Base-by-base conservation (phyloP, 2,888 invertebrate genomes). In the Leuctra nigra region DNA sequence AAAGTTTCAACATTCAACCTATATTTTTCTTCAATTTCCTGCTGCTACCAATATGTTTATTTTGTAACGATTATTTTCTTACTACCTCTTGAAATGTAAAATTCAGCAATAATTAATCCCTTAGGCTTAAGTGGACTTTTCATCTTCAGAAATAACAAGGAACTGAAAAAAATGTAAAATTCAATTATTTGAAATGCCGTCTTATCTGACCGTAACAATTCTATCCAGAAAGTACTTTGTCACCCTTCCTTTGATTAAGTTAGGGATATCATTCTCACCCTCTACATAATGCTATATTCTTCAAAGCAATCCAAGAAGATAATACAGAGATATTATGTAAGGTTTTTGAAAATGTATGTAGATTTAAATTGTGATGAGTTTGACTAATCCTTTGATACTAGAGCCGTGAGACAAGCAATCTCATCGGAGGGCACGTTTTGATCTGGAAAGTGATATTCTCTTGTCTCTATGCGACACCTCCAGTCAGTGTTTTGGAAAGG, bases 371-470 rank as follows among this genome's bases (percentile, higher is more conserved):
- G 36, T 36, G 36, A 6, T 36, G 36, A 36, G 36, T 36, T 7
- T n/a, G 16, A 16, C 36, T 36, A 36, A 36, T 36, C 36, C 36
- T 36, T 36, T 36, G 36, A 36, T 14, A 3, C 36, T 13, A 14
- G 36, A n/a, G 36, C 16, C 16, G 4, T 47, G 47, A 47, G 47
- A 47, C 47, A 25, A 47, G 47, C 47, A 25, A 47, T 47, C 47
- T 2, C 47, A 23, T 16, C n/a, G 13, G n/a, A 1, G 25, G 25
- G 47, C 47, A 47, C 47, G 47, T 47, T 14, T 47, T 47, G 47
- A 16, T n/a, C n/a, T n/a, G n/a, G n/a, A n/a, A n/a, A n/a, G n/a
- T n/a, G n/a, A n/a, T n/a, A n/a, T n/a, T n/a, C n/a, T n/a, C n/a
- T n/a, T n/a, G n/a, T n/a, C n/a, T n/a, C n/a, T n/a, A n/a, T n/a